Base-by-base conservation (phyloP, 2,888 invertebrate species). In the Ctena decussata region DNA sequence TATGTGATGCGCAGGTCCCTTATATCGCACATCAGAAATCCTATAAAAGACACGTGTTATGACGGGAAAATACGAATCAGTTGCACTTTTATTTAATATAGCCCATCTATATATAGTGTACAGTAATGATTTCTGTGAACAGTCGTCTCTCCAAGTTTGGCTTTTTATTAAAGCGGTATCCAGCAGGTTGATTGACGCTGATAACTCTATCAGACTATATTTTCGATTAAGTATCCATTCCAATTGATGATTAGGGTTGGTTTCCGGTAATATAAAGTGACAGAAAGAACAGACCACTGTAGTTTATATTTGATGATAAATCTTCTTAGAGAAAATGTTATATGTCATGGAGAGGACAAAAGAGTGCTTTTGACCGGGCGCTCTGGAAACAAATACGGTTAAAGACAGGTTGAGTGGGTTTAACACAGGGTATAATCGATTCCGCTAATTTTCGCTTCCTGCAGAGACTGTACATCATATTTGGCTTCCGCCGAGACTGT, bases 11-110 rank as follows among this genome's bases (percentile, higher is more conserved):
- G 11, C 21, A 11, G 6, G 41, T 6, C 41, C 15, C 15, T 41
- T 41, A 6, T 41, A 41, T 41, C 21, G 12, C 21, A 46, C 46
- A 46, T 3, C 8, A 41, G 8, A 15, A 41, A 11, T 41, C 15
- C 41, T 41, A 15, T 41, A 15, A 46, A 5, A 57, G 57, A 15
- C n/a, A n/a, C 49, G 49, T 57, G 57, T 57, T 57, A n/a, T 57
- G 57, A 57, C n/a, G n/a, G 57, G 27, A n/a, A 57, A 57, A 57
- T 24, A 57, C 2, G 6, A n/a, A 57, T 8, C 24, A 57, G n/a
- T 57, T 57, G 57, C 57, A 57, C n/a, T 24, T 57, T 57, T 57
- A 57, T 57, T 57, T 57, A 27, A 57, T 57, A 57, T 57, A 27
- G 27, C 11, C 18, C 57, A 24, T 57, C 27, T 57, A 11, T 24